These are phyloP conservation scores for Drosophila kepulauana DNA, from an alignment of 1,140 invertebrate species.

Conservation along the genomic window DNA sequence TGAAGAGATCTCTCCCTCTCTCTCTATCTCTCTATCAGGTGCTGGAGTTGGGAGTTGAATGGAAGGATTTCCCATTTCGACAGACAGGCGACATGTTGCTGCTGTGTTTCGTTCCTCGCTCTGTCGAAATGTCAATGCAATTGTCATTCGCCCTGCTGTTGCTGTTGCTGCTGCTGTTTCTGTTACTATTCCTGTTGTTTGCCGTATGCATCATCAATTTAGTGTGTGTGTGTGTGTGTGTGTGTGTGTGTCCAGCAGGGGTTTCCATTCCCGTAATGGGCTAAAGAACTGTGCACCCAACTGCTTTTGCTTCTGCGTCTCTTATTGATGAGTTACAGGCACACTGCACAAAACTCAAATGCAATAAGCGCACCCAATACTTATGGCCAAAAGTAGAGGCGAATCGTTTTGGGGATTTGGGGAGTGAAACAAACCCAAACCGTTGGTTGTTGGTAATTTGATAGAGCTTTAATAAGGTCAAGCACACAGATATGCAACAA, in stretches of 20 bases:
- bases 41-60: conserved; percentile 1
- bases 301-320: conserved; percentile 46
- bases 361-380: conserved; percentile 70
- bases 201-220: conserved; percentile 80
- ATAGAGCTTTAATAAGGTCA: conserved; percentile 13
- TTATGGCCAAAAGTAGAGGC: conserved; percentile 28
- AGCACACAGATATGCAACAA: neutral
- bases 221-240: conserved; percentile 6
- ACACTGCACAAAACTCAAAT: conserved; percentile 51
- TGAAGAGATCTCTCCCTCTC: conserved; percentile 29
- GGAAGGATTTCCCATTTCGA: conserved; percentile 9
- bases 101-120: conserved; percentile 40
- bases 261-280: conserved; percentile 8
- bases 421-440: neutral
- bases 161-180: conserved; percentile 19
- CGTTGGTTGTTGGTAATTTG: conserved; percentile 10
- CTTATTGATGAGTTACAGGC: conserved; percentile 67
- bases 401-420: neutral
- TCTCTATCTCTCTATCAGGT: neutral
- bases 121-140: conserved; percentile 80
- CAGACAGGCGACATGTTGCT: conserved; percentile 54
- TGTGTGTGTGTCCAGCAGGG: conserved; percentile 28
- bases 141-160: conserved; percentile 60
- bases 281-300: conserved; percentile 17
- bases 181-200: conserved; percentile 53